Base-by-base conservation (phyloP, 1,140 invertebrate genomes). In the Ridgeia piscesae region DNA sequence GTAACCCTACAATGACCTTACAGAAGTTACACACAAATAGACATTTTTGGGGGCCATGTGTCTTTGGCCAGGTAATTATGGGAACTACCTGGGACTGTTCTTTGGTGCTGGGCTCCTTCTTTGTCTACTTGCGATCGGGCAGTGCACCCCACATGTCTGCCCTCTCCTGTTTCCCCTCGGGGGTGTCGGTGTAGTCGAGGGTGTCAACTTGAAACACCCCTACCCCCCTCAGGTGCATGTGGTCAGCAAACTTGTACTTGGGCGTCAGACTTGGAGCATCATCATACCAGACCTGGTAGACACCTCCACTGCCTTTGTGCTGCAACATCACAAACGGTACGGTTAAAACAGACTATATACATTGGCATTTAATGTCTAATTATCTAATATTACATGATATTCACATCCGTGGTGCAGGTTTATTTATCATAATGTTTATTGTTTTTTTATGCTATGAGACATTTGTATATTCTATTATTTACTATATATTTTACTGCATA, bases 171-270 rank as follows among this genome's bases (percentile, higher is more conserved):
- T 92, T 92, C 21, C 91, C 94, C 35, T 93, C 92, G 11, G 93
- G 34, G 88, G 94, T 93, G 77, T 95, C 92, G 14, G 92, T 92
- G 91, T 95, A 95, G 92, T 95, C 94, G 31, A 96, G 89, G 91
- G 93, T 94, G 92, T 96, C 95, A 34, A 95, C 94, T 89, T 96
- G 94, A 96, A 96, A 96, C 94, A 96, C 95, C 2, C 96, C 96
- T 58, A 96, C 95, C 27, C 96, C 96, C 27, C 94, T 92, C 77
- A 96, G 90, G 6, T 93, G 91, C 77, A 94, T 91, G n/a, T 92
- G 89, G 6, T 93, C 48, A 1, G 95, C 95, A n/a, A 95, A 91
- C 21, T 94, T 50, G 93, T 94, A 95, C 91, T 96, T 96, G 14
- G 95, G 31, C 9, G 9, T 34, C 17, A 96, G 92, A 93, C 95